Evolutionary conservation across 2,888 invertebrate genomes (phyloP), one percentile per base, ranked within the genome.

Genomic region (Merodon equestris): DNA sequence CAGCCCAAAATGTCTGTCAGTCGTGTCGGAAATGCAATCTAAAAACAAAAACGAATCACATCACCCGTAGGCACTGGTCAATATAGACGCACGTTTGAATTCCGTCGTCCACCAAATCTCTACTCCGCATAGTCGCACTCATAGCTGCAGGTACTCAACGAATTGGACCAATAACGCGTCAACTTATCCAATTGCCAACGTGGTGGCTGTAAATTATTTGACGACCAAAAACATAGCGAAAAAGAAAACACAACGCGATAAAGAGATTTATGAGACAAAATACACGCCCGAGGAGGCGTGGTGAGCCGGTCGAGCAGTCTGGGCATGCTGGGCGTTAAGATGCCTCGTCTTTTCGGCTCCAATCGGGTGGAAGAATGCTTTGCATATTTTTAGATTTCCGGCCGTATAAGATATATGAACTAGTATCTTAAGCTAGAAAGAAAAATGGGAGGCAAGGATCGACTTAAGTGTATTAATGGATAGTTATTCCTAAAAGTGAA

Each of bases 121-220:
- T 27, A 7, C 7, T 7, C 3, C 27, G 27, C 27, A 27, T n/a
- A n/a, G n/a, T n/a, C 27, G 2, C 27, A 2, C 42, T 57, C 34
- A 53, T 19, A 47, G 63, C 63, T 70, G 74, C 70, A 75, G 70
- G 74, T 63, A 63, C 53, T 63, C 63, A 42, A 57, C 70, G 47
- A 75, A 75, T 70, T 70, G 64, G 38, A 64, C 75, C 75, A 75
- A 75, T 75, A 75, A 71, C 64, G 54, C 44, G 58, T 27, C 53
- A 58, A 70, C 58, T 54, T 47, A 58, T 70, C 54, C 63, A 40
- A 63, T 63, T 50, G 50, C 44, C 61, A 53, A 44, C 34, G 45
- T 19, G 18, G 14, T 36, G 27, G 61, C 38, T 38, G 56, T 58
- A 74, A 73, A 67, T 74, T 44, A 68, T 51, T 63, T 18, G 51